A percentile compares a stretch with the other conserved stretches of the same genome.
These are phyloP conservation scores for Aepyceros melampus DNA, from an alignment of 2,113 vertebrate genomes.

Conservation along the genomic window DNA sequence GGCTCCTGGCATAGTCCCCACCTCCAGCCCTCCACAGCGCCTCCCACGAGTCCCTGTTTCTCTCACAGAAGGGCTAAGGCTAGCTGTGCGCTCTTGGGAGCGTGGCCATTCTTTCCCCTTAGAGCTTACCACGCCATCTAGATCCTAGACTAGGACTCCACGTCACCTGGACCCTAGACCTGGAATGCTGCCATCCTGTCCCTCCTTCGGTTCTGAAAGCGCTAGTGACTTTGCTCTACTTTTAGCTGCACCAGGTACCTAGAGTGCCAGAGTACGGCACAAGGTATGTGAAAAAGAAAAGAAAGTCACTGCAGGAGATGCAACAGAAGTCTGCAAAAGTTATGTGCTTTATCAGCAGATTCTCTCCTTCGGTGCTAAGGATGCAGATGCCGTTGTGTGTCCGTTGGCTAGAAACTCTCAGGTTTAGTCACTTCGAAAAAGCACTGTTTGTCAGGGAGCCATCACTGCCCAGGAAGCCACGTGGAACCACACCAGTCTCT, in stretches of 20 bases:
- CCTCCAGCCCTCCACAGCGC: background rate
- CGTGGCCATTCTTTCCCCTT: background rate
- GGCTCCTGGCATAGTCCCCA: background rate
- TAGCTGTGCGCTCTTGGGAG: background rate
- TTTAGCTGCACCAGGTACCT: background rate
- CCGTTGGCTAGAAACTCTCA: background rate
- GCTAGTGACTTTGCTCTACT: rapidly evolving
- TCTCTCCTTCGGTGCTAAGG: background rate
- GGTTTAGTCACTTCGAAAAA: background rate
- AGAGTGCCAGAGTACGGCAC: background rate
- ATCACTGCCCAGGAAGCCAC: rapidly evolving
- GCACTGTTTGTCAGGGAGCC: background rate
- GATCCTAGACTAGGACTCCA: background rate
- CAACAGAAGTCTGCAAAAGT: background rate
- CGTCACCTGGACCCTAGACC: rapidly evolving
- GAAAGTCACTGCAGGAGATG: background rate
- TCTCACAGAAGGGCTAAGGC: background rate
- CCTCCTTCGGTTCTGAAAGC: too few relatives aligned
- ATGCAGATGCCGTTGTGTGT: rapidly evolving
- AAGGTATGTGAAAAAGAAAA: too few relatives aligned
- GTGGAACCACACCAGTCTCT: rapidly evolving
- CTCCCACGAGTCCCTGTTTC: background rate
- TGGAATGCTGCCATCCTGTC: too few relatives aligned
- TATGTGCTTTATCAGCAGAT: background rate
- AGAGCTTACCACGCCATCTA: rapidly evolving